A percentile compares a stretch with the other conserved stretches of the same genome.
Conservation (phyloP, 2,888 invertebrate genomes). For the Norana najaformis region DNA sequence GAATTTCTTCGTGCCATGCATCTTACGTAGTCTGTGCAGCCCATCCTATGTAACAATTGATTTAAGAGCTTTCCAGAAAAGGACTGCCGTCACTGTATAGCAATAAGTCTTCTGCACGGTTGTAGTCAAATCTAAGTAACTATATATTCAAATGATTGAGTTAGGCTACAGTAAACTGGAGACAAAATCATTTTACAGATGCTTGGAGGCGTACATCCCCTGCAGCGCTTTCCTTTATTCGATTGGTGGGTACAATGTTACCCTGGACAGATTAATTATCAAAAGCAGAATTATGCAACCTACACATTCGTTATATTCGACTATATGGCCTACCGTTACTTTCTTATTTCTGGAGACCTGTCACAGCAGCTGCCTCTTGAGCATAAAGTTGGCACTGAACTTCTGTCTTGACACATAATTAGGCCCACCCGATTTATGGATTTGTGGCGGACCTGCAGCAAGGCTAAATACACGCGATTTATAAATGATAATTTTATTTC, state of each 20-base stretch:
- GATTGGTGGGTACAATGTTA: background rate
- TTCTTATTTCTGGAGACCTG: background rate
- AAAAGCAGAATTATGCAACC: background rate
- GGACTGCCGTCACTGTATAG: background rate
- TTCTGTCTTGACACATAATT: too few relatives aligned
- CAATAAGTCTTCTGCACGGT: background rate
- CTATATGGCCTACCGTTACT: background rate
- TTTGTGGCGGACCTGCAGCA: too few relatives aligned
- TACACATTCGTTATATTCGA: background rate
- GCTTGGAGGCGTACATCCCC: background rate
- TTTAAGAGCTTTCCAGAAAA: constrained; percentile 4
- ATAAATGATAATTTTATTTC: too few relatives aligned
- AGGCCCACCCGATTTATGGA: too few relatives aligned
- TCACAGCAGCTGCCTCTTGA: background rate
- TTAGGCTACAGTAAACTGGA: background rate
- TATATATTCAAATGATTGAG: background rate
- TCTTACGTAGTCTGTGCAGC: background rate
- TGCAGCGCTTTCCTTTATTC: background rate
- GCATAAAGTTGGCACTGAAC: background rate
- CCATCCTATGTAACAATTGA: background rate
- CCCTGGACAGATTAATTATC: background rate
- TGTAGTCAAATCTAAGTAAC: background rate
- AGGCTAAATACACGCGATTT: too few relatives aligned
- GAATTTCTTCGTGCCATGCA: background rate
- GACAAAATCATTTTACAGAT: background rate